Evolutionary conservation across 2,797 vertebrate genomes (phyloP).

Genomic region (Gallinago stenura): DNA sequence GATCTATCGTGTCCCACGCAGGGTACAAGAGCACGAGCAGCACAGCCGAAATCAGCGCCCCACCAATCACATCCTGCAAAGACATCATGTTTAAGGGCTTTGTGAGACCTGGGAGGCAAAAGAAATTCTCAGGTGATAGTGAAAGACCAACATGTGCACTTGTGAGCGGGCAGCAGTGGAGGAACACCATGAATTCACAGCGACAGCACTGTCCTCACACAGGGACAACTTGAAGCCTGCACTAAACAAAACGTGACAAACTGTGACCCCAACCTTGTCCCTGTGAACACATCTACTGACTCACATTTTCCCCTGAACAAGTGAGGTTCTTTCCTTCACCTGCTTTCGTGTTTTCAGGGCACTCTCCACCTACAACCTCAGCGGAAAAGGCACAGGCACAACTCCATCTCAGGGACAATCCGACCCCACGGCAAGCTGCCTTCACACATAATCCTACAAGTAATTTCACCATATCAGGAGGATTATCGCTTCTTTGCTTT

Average conservation of each 20-base stretch:
- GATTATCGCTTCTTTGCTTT: conserved; percentile 27
- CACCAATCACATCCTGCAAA: conserved; percentile 91
- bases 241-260: not conserved
- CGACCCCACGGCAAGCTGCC: not conserved
- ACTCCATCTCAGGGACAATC: not conserved
- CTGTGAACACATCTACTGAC: not conserved
- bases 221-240: not conserved
- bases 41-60: conserved; percentile 81
- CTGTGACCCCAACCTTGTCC: rapidly evolving
- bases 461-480: not conserved
- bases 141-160: not conserved
- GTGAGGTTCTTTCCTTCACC: not conserved
- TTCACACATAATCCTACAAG: not conserved
- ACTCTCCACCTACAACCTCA: rapidly evolving
- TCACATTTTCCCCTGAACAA: not conserved
- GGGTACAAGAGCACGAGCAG: conserved; percentile 85
- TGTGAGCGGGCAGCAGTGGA: not conserved
- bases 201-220: rapidly evolving
- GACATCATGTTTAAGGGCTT: not conserved
- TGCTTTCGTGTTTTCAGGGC: not conserved
- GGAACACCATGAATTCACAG: not conserved
- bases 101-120: not conserved
- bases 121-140: not conserved
- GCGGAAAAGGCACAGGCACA: not conserved
- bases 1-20: conserved; percentile 87